Evolutionary conservation across 2,888 invertebrate genomes (phyloP).

Genomic region (Stenolophus ochropezus): DNA sequence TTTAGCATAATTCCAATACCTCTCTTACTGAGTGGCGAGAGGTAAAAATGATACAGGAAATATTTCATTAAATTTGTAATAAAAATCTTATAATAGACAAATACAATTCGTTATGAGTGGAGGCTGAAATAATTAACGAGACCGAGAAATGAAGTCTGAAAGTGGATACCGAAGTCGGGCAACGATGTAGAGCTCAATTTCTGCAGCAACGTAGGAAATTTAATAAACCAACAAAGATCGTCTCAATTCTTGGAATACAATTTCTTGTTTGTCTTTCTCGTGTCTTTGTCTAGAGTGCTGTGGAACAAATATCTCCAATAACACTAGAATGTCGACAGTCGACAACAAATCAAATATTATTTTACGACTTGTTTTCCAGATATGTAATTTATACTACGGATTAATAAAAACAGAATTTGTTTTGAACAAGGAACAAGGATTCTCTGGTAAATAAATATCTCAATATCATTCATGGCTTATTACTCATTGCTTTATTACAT

Average conservation of each 20-base stretch:
- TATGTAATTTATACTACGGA: not conserved
- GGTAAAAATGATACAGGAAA: not conserved
- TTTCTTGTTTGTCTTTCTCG: slow-evolving; percentile 22
- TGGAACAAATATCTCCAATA: slow-evolving; percentile 2
- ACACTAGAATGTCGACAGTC: not conserved
- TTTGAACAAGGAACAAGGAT: too few relatives aligned
- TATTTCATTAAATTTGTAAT: not conserved
- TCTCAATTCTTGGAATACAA: slow-evolving; percentile 28
- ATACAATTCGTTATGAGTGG: not conserved
- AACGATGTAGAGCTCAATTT: slow-evolving; percentile 26
- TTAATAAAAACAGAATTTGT: not conserved
- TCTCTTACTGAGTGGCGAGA: too few relatives aligned
- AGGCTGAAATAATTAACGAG: slow-evolving; percentile 4
- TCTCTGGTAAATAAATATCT: too few relatives aligned
- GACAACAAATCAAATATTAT: not conserved
- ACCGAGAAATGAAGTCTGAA: slow-evolving; percentile 16
- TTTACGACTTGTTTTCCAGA: not conserved
- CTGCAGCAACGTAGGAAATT: slow-evolving; percentile 19
- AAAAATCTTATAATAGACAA: not conserved
- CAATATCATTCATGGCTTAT: too few relatives aligned
- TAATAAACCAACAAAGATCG: slow-evolving; percentile 23
- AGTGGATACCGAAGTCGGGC: not conserved
- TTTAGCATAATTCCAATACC: too few relatives aligned
- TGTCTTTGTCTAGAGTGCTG: not conserved
- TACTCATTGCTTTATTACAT: too few relatives aligned